Evolutionary conservation across 2,888 invertebrate species (phyloP), one percentile per base, ranked within the genome.

Genomic region (Drosophila ezoana): DNA sequence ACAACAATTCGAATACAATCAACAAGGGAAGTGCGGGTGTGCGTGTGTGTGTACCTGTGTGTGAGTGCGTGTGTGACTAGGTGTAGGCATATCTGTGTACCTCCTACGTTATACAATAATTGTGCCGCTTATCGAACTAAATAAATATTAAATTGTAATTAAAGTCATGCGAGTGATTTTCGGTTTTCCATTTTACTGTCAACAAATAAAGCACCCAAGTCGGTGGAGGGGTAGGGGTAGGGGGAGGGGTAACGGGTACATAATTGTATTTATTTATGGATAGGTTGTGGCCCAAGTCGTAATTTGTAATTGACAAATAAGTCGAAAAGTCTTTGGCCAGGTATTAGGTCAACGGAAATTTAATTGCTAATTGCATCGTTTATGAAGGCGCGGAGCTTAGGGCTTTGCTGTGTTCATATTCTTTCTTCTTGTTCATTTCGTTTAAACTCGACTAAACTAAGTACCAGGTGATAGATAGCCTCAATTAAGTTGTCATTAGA

Each of bases 121-220:
- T 72, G 58, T 80, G 59, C 43, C 76, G 73, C 86, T 86, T 88
- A 86, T 85, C 85, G 74, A 87, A 85, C 85, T 86, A 88, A 88
- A 88, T 86, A 86, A 86, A 86, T 86, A 86, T 86, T 86, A 86
- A 86, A 86, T 88, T 81, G 79, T 89, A 89, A 89, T 89, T 89
- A 90, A 90, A 89, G 89, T 89, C 90, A 90, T 90, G 90, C 81
- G 89, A 81, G 80, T 80, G 89, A 81, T 68, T 73, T 79, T 78
- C 62, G 58, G 59, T 69, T 58, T 63, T 72, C 66, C 54, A 64
- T 53, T 54, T 66, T 53, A 58, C 53, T 58, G 59, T 61, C 63
- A 68, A 72, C 72, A 74, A 66, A 76, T 59, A 62, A 76, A 57
- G 49, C 40, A 52, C 20, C 18, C 33, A 54, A 40, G 23, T 5